Conservation (phyloP, 2,797 vertebrate genomes). For the Ctenopoma kingsleyae region DNA sequence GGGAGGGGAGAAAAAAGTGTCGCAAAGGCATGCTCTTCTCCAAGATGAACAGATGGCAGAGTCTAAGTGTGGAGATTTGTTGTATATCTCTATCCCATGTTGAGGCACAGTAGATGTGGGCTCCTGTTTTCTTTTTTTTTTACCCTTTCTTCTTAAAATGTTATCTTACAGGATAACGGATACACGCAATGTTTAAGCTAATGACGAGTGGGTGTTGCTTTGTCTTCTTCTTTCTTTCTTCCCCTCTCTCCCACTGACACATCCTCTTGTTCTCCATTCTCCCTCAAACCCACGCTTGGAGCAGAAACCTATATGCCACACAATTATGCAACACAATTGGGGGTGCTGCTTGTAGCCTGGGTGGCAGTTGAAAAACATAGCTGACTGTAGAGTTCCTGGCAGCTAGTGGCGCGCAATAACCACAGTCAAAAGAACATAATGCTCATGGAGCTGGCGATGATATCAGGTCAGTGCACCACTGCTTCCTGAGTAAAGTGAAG, state of each 20-base stretch:
- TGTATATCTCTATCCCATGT: slow-evolving; percentile 74
- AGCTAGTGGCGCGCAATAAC: slow-evolving; percentile 25
- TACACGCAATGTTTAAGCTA: slow-evolving; percentile 74
- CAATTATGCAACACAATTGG: slow-evolving; percentile 68
- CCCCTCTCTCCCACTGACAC: slow-evolving; percentile 65
- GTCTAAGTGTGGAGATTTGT: slow-evolving; percentile 74
- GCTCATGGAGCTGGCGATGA: slow-evolving; percentile 41
- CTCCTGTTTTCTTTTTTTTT: slow-evolving; percentile 39
- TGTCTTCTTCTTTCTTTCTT: slow-evolving; percentile 66
- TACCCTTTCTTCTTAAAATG: slow-evolving; percentile 46
- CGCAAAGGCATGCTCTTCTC: slow-evolving; percentile 60
- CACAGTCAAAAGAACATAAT: slow-evolving; percentile 15
- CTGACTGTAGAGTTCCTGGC: slow-evolving; percentile 41
- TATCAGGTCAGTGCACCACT: slow-evolving; percentile 28
- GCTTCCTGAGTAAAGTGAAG: slow-evolving; percentile 24
- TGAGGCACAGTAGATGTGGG: slow-evolving; percentile 54
- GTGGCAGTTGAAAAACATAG: slow-evolving; percentile 46
- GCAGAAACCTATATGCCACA: slow-evolving; percentile 66
- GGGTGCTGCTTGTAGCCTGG: slow-evolving; percentile 45
- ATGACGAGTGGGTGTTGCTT: slow-evolving; percentile 79
- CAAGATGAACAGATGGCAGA: slow-evolving; percentile 80
- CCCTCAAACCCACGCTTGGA: slow-evolving; percentile 72
- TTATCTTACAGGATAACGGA: slow-evolving; percentile 74
- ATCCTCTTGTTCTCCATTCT: slow-evolving; percentile 67
- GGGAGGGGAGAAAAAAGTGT: slow-evolving; percentile 58